These are phyloP conservation scores for Clivina fossor DNA, from an alignment of 2,888 invertebrate species.

Conservation along the genomic window DNA sequence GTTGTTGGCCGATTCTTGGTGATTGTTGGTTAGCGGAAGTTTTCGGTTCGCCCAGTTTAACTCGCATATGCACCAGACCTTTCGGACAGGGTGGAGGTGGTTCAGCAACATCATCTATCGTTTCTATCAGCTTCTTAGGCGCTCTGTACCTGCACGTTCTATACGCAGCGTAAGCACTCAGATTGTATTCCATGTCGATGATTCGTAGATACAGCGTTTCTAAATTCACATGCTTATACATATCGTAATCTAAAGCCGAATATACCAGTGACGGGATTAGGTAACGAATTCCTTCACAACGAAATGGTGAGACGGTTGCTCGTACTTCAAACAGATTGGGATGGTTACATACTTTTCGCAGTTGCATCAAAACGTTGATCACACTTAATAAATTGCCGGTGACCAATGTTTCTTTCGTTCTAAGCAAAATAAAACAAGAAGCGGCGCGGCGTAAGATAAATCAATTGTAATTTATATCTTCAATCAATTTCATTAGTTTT, in stretches of 20 bases:
- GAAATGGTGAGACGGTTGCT: slow-evolving; percentile 92
- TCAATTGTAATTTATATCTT: too few species aligned
- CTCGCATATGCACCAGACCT: slow-evolving; percentile 65
- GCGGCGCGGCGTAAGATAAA: too few species aligned
- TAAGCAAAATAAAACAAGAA: too few species aligned
- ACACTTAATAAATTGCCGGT: slow-evolving; percentile 93
- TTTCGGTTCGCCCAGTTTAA: slow-evolving; percentile 52
- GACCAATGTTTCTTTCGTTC: slow-evolving; percentile 90
- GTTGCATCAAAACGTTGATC: slow-evolving; percentile 95
- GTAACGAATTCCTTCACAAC: slow-evolving; percentile 74
- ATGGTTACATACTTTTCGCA: slow-evolving; percentile 97
- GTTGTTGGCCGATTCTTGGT: slow-evolving; percentile 6
- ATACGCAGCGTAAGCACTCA: slow-evolving; percentile 83
- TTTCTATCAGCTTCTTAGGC: slow-evolving; percentile 69
- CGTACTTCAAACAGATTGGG: slow-evolving; percentile 97
- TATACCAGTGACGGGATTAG: slow-evolving; percentile 72
- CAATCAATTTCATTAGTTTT: too few species aligned
- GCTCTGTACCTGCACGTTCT: slow-evolving; percentile 75
- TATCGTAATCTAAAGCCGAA: slow-evolving; percentile 70
- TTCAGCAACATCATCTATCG: slow-evolving; percentile 63
- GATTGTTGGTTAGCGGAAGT: slow-evolving; percentile 13
- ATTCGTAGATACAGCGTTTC: slow-evolving; percentile 65
- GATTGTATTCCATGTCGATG: slow-evolving; percentile 65
- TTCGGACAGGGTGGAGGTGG: slow-evolving; percentile 66
- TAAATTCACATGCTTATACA: slow-evolving; percentile 67